Evolutionary conservation across 2,888 invertebrate species (phyloP).

Genomic region (Clanis bilineata): DNA sequence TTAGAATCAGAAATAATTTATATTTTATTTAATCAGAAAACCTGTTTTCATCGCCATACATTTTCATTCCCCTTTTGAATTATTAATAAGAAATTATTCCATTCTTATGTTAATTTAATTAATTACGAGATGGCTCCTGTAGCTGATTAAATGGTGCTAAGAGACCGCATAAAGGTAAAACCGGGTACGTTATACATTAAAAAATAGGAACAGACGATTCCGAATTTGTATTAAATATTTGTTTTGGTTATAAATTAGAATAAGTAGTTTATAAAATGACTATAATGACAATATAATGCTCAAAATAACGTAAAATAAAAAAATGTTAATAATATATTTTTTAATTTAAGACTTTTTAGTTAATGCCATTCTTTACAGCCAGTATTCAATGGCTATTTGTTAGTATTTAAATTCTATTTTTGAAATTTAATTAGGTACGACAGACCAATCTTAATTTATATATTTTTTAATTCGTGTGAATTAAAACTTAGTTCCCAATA

Average conservation of each 20-base stretch:
- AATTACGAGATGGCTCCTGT: conserved; percentile 17
- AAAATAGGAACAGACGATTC: not conserved
- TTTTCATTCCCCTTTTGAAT: too few relatives aligned
- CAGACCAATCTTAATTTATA: conserved; percentile 4
- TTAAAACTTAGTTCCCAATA: not conserved
- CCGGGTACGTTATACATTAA: conserved; percentile 38
- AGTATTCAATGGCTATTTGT: conserved; percentile 40
- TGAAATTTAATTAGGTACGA: too few relatives aligned
- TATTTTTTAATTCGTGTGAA: not conserved
- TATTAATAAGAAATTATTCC: too few relatives aligned
- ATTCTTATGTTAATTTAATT: not conserved
- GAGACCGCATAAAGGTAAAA: conserved; percentile 47
- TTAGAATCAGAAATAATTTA: too few relatives aligned
- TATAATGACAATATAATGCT: conserved; percentile 1
- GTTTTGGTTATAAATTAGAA: not conserved
- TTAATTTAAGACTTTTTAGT: not conserved
- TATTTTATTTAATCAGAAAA: too few relatives aligned
- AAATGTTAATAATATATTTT: not conserved
- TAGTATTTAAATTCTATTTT: conserved; percentile 21
- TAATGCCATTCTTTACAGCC: conserved; percentile 42
- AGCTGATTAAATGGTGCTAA: conserved; percentile 73
- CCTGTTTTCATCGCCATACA: too few relatives aligned
- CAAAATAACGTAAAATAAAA: not conserved
- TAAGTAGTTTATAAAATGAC: not conserved
- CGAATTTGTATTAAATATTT: not conserved